These are phyloP conservation scores for Amblyjoppa proteus DNA, from an alignment of 2,888 invertebrate species.

Conservation along the genomic window DNA sequence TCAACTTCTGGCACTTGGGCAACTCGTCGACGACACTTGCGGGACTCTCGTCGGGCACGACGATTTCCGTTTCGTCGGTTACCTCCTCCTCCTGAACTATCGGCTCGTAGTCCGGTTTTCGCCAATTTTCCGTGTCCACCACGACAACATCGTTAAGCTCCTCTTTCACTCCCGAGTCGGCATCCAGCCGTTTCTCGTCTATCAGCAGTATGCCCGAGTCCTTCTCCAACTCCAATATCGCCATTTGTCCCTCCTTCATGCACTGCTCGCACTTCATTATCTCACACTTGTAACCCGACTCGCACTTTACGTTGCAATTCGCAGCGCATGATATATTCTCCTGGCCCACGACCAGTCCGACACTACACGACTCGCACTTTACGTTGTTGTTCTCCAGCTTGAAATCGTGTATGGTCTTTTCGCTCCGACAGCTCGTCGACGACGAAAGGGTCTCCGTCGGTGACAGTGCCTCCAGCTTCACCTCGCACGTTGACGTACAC, in stretches of 20 bases:
- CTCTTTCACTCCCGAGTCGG: conserved; percentile 83
- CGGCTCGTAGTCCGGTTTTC: conserved; percentile 83
- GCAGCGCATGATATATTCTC: conserved; percentile 79
- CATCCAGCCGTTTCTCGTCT: conserved; percentile 76
- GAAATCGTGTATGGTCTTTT: conserved; percentile 73
- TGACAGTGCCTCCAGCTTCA: conserved; percentile 81
- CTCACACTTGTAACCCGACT: conserved; percentile 81
- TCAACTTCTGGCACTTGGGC: conserved; percentile 87
- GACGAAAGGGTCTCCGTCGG: conserved; percentile 77
- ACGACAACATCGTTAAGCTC: conserved; percentile 87
- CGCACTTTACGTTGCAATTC: conserved; percentile 82
- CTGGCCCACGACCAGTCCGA: conserved; percentile 78
- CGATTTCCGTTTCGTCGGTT: conserved; percentile 71
- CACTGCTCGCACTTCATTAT: conserved; percentile 83
- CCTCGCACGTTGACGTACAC: conserved; percentile 82
- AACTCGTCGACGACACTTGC: conserved; percentile 76
- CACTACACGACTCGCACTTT: conserved; percentile 83
- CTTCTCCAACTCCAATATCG: conserved; percentile 81
- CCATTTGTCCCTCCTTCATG: conserved; percentile 81
- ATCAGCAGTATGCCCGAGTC: conserved; percentile 81
- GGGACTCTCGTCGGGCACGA: conserved; percentile 51
- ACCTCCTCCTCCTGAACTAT: conserved; percentile 80
- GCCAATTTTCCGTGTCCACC: conserved; percentile 85
- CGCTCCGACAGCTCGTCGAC: conserved; percentile 65
- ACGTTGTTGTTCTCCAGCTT: conserved; percentile 83